phyloP scores from a whole-genome alignment of 2,113 vertebrate genomes.

The Myiagra hebetior region DNA sequence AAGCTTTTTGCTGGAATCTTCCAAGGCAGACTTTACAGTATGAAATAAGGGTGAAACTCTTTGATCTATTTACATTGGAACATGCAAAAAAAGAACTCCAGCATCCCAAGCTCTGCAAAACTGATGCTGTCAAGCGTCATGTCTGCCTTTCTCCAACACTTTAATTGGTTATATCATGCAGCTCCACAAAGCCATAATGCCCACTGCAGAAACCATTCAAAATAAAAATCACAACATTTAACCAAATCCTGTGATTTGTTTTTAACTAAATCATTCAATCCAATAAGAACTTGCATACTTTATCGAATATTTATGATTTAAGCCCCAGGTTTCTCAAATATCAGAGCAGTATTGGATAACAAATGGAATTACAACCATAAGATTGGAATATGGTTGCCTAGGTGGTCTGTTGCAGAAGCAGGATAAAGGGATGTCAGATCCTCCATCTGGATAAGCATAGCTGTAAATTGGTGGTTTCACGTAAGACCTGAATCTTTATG shows the following conservation, averaged over 20 bases:
- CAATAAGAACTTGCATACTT: not conserved
- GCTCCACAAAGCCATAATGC: not conserved
- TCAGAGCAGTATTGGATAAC: not conserved
- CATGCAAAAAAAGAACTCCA: not conserved
- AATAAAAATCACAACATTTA: not conserved
- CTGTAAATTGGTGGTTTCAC: not conserved
- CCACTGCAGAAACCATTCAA: not conserved
- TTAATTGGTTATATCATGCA: not conserved
- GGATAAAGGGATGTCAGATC: not conserved
- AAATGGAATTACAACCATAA: not conserved
- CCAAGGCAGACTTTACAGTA: not conserved
- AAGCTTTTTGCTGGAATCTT: not conserved
- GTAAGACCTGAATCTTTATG: not conserved
- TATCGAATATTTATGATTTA: no score
- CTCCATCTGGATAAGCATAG: not conserved
- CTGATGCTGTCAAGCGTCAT: accelerated
- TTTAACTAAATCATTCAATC: not conserved
- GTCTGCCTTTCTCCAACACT: not conserved
- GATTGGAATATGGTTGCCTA: not conserved
- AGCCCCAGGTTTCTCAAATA: not conserved
- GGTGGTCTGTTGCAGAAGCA: not conserved
- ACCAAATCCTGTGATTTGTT: not conserved
- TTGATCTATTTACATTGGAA: not conserved
- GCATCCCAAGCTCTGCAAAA: not conserved
- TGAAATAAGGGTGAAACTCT: not conserved